phyloP scores from a whole-genome alignment of 2,797 vertebrate genomes.

The Neopelma chrysocephalum region DNA sequence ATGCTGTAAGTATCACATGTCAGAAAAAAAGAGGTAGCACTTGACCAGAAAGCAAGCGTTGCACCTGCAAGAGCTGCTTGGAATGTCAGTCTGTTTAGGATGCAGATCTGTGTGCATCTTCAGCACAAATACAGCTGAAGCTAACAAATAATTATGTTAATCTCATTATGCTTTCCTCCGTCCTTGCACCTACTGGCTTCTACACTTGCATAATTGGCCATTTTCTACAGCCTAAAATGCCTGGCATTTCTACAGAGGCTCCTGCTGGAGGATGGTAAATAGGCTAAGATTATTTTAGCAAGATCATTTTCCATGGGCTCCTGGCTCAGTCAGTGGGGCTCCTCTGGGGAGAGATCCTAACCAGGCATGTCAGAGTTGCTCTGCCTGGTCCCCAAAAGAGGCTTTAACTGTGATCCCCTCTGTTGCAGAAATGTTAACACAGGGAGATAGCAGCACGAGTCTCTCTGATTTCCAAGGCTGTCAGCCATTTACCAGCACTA shows the following conservation, averaged over 20 bases:
- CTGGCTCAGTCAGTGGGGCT: neutral
- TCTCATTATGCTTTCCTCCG: neutral
- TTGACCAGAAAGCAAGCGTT: neutral
- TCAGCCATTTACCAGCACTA: neutral
- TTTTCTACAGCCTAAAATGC: neutral
- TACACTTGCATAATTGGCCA: neutral
- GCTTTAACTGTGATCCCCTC: neutral
- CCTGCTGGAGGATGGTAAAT: neutral
- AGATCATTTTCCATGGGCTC: neutral
- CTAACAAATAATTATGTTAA: neutral
- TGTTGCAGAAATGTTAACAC: neutral
- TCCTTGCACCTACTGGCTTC: neutral
- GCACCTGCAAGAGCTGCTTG: neutral
- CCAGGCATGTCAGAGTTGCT: neutral
- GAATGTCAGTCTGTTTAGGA: neutral
- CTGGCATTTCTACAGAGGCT: neutral
- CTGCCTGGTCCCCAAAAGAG: neutral
- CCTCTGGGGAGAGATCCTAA: neutral
- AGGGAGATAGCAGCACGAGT: neutral
- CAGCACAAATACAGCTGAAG: neutral
- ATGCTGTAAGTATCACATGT: neutral
- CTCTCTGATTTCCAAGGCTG: neutral
- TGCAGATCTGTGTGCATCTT: neutral
- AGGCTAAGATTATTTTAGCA: neutral
- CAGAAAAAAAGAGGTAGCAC: neutral